Evolutionary conservation across 2,888 invertebrate genomes (phyloP).

Genomic region (Hanleya hanleyi): DNA sequence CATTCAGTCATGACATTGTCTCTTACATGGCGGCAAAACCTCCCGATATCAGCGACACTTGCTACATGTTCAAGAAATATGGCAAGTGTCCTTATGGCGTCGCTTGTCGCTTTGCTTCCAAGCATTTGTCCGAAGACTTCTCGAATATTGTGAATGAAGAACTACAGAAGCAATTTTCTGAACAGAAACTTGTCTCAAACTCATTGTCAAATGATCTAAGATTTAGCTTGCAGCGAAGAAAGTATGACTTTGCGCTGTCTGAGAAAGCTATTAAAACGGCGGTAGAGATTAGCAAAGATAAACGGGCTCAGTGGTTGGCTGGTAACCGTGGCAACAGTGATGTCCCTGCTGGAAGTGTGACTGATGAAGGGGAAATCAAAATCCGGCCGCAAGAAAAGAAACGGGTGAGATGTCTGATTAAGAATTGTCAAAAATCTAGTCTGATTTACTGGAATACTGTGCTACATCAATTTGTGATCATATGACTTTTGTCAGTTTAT

Average conservation of each 20-base stretch:
- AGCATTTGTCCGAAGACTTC: constrained; percentile 80
- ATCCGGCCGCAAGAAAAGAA: constrained; percentile 77
- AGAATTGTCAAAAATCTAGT: too few species aligned
- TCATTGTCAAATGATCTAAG: constrained; percentile 62
- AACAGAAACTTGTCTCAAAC: constrained; percentile 45
- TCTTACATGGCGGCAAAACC: constrained; percentile 84
- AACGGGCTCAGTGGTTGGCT: not conserved
- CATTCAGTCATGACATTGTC: constrained; percentile 77
- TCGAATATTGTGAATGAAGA: constrained; percentile 60
- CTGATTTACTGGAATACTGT: too few species aligned
- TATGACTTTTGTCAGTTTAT: too few species aligned
- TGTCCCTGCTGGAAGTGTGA: constrained; percentile 43
- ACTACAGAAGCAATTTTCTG: constrained; percentile 42
- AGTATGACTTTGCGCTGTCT: constrained; percentile 63
- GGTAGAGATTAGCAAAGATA: not conserved
- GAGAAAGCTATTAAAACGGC: constrained; percentile 25
- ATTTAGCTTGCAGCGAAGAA: constrained; percentile 63
- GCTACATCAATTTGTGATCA: too few species aligned
- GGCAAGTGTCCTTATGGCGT: constrained; percentile 90
- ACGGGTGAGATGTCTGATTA: too few species aligned
- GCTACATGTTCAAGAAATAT: constrained; percentile 75
- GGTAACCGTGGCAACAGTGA: not conserved
- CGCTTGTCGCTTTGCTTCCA: constrained; percentile 86
- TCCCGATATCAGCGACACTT: constrained; percentile 74
- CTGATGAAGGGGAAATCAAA: constrained; percentile 81